Evolutionary conservation across 2,113 vertebrate genomes (phyloP).

Genomic region (Hystrix cristata): DNA sequence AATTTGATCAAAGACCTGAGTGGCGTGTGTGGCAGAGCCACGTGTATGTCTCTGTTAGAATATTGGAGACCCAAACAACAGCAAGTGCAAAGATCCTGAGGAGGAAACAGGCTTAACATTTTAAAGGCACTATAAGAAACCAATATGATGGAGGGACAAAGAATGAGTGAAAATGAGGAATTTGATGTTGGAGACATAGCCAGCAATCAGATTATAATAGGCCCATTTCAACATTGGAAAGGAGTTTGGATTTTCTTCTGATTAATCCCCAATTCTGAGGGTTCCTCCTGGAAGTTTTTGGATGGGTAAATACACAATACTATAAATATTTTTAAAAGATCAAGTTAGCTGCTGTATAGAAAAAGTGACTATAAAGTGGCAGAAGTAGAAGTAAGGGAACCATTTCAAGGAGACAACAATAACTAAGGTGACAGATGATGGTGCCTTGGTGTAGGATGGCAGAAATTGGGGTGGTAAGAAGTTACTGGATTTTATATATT

Average conservation of each 20-base stretch:
- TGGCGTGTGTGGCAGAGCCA: neutral
- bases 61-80: neutral
- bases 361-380: neutral
- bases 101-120: conserved; percentile 14
- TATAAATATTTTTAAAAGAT: neutral
- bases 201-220: neutral
- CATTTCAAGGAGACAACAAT: neutral
- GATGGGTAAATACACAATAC: neutral
- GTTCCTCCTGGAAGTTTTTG: neutral
- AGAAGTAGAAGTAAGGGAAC: neutral
- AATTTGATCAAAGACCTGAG: neutral
- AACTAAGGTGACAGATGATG: neutral
- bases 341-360: neutral
- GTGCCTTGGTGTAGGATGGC: neutral
- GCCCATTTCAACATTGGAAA: neutral
- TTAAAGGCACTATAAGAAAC: neutral
- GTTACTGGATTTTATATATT: neutral
- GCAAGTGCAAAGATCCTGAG: neutral
- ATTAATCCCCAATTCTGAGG: no score
- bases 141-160: neutral
- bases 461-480: neutral
- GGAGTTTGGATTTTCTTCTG: neutral
- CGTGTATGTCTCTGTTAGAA: neutral
- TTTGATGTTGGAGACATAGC: neutral
- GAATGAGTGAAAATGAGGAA: neutral